A percentile compares a stretch with the other conserved stretches of the same genome.
These are phyloP conservation scores for Aulostomus chinensis DNA, from an alignment of 2,797 vertebrate species.

Conservation along the genomic window DNA sequence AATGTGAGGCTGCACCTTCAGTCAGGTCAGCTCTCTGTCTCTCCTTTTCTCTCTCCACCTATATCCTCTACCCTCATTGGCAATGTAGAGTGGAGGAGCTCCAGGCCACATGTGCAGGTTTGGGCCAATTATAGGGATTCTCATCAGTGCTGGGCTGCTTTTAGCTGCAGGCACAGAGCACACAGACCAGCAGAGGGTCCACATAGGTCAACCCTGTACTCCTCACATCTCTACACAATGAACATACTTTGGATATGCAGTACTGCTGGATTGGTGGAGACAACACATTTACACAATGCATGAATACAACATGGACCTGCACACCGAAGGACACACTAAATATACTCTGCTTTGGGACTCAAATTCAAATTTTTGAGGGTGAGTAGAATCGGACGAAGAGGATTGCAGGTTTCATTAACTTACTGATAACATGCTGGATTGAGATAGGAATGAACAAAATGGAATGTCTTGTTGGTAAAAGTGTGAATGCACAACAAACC, in stretches of 20 bases:
- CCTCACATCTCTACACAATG: constrained; percentile 69
- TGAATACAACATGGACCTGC: not conserved
- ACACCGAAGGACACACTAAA: not conserved
- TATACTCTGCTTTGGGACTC: not conserved
- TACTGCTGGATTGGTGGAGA: constrained; percentile 46
- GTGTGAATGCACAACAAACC: not conserved
- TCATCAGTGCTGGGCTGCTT: constrained; percentile 71
- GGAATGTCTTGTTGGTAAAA: not conserved
- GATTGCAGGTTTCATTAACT: not conserved
- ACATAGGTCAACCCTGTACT: constrained; percentile 67
- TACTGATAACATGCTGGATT: not conserved
- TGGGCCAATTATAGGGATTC: constrained; percentile 81
- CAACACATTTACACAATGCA: too few species aligned
- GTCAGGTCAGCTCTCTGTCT: constrained; percentile 62
- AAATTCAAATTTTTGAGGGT: too few species aligned
- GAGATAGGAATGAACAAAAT: not conserved
- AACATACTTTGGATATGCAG: constrained; percentile 67
- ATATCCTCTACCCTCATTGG: constrained; percentile 68
- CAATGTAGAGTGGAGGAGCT: constrained; percentile 71
- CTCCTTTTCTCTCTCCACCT: constrained; percentile 49
- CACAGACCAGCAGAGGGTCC: constrained; percentile 71
- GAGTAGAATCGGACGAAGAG: too few species aligned
- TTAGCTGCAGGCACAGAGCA: constrained; percentile 70
- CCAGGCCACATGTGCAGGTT: constrained; percentile 72
- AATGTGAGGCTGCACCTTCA: constrained; percentile 45